phyloP scores from a whole-genome alignment of 2,888 invertebrate species.

The Cryptophagus acutangulus region DNA sequence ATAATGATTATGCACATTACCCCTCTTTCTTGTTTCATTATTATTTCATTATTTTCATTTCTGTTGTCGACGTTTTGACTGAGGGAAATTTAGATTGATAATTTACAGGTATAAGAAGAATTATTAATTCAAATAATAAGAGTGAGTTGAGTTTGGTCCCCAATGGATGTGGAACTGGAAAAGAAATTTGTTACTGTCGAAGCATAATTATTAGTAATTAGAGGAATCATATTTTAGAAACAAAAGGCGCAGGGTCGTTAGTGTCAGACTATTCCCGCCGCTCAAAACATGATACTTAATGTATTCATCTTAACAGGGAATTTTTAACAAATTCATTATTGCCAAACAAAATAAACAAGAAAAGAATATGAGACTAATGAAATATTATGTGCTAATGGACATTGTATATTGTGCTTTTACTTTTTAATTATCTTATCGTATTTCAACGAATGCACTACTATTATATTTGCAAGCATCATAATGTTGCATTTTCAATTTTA shows the following conservation, averaged over 20 bases:
- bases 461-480: too few species aligned
- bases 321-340: conserved; percentile 20
- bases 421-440: too few species aligned
- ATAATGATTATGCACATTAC: conserved; percentile 50
- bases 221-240: conserved; percentile 43
- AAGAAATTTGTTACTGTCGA: conserved; percentile 36
- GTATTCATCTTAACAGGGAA: conserved; percentile 24
- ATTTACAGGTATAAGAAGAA: conserved; percentile 33
- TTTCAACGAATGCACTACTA: too few species aligned
- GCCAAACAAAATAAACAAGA: conserved; percentile 11
- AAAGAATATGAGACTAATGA: conserved; percentile 17
- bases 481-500: too few species aligned
- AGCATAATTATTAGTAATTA: conserved; percentile 39
- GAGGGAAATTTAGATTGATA: conserved; percentile 31
- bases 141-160: background rate
- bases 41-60: conserved; percentile 53
- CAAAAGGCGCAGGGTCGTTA: conserved; percentile 33
- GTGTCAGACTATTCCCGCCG: conserved; percentile 28
- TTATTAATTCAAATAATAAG: conserved; percentile 19
- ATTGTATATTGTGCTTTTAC: background rate
- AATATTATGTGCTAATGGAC: conserved; percentile 13
- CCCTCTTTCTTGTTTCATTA: conserved; percentile 49
- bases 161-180: too few species aligned
- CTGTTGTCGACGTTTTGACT: conserved; percentile 46
- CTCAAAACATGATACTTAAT: conserved; percentile 26